Conservation (phyloP, 2,888 invertebrate species). For the Hirtodrosophila cameraria region DNA sequence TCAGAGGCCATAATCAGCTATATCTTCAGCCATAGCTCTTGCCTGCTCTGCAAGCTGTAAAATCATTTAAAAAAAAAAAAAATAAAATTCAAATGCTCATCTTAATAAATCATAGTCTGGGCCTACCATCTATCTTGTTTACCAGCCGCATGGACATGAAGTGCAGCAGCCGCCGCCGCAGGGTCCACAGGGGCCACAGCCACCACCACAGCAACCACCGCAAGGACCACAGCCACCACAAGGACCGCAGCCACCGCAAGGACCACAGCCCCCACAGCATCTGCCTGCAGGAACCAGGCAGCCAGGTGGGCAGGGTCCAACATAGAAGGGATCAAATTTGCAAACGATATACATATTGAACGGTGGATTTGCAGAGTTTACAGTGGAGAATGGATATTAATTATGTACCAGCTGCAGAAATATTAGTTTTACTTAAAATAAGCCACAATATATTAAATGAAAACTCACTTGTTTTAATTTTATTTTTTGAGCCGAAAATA, state of each 20-base stretch:
- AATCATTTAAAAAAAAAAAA: no score
- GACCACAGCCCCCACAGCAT: slow-evolving; percentile 18
- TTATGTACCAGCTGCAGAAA: neutral
- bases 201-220: slow-evolving; percentile 15
- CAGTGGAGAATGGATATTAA: no score
- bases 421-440: no score
- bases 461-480: neutral
- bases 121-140: neutral
- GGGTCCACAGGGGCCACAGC: slow-evolving; percentile 37
- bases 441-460: neutral
- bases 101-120: neutral
- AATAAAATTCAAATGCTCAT: no score
- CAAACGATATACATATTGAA: slow-evolving; percentile 53
- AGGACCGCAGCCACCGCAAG: slow-evolving; percentile 7
- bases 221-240: slow-evolving; percentile 25
- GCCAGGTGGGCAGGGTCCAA: slow-evolving; percentile 66
- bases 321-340: slow-evolving; percentile 62
- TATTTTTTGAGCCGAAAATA: slow-evolving; percentile 7
- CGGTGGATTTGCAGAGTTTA: neutral
- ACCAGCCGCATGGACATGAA: slow-evolving; percentile 40
- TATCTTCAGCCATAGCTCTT: slow-evolving; percentile 30
- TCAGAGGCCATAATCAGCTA: slow-evolving; percentile 30
- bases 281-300: slow-evolving; percentile 32
- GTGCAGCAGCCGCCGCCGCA: slow-evolving; percentile 43
- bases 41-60: neutral